These are phyloP conservation scores for Sialis lutaria DNA, from an alignment of 2,888 invertebrate genomes.

Conservation along the genomic window DNA sequence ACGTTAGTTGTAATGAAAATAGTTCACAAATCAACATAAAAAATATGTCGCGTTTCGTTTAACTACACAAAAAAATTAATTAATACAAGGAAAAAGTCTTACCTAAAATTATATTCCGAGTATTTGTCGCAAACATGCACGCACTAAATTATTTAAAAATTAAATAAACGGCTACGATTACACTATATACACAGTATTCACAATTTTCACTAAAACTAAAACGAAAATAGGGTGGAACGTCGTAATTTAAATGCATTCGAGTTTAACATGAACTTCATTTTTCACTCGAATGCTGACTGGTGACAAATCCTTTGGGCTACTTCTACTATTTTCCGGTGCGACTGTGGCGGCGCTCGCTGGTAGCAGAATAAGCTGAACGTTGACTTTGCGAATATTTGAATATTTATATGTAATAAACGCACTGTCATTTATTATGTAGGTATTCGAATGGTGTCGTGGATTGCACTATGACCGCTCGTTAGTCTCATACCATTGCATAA, in stretches of 20 bases:
- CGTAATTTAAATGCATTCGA: conserved; percentile 36
- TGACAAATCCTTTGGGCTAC: background rate
- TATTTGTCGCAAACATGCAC: too few relatives aligned
- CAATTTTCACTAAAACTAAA: conserved; percentile 14
- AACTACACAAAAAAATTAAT: too few relatives aligned
- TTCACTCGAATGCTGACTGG: conserved; percentile 28
- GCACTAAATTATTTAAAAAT: background rate
- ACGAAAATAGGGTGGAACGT: conserved; percentile 34
- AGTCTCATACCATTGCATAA: too few relatives aligned
- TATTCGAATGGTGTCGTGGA: background rate
- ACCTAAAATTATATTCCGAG: too few relatives aligned
- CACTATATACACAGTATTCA: conserved; percentile 1
- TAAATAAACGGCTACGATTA: conserved; percentile 1
- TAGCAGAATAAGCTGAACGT: background rate
- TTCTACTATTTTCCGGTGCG: too few relatives aligned
- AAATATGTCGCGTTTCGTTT: too few relatives aligned
- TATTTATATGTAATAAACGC: background rate
- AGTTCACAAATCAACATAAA: too few relatives aligned
- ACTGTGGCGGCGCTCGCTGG: too few relatives aligned
- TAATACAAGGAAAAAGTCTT: too few relatives aligned
- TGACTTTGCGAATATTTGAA: too few relatives aligned
- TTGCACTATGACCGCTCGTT: background rate
- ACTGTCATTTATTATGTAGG: too few relatives aligned
- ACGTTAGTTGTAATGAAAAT: too few relatives aligned
- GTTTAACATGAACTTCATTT: conserved; percentile 36